Conservation (phyloP, 1,140 invertebrate species). For the Eurosta solidaginis region DNA sequence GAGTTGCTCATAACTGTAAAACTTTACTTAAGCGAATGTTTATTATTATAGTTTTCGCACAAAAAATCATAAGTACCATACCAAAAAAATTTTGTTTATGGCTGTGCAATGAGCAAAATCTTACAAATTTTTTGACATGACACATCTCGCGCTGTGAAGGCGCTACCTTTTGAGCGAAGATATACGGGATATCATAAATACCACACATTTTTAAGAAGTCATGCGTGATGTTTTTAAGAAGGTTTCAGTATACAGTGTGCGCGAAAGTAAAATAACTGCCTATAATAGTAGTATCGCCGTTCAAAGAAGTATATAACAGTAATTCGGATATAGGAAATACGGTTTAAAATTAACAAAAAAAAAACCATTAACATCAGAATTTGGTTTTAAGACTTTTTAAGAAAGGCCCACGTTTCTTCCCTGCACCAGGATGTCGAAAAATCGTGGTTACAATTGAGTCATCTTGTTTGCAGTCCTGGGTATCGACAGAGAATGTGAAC, state of each 20-base stretch:
- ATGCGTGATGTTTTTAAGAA: neutral
- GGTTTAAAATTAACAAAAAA: too few relatives aligned
- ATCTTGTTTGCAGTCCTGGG: too few relatives aligned
- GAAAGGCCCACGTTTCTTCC: too few relatives aligned
- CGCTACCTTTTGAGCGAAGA: neutral
- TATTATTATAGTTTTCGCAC: neutral
- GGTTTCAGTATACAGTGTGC: neutral
- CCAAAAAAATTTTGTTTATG: neutral
- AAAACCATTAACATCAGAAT: too few relatives aligned
- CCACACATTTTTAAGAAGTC: neutral
- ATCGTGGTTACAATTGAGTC: too few relatives aligned
- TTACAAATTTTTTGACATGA: constrained; percentile 18
- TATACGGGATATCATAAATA: neutral
- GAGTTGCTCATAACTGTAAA: neutral
- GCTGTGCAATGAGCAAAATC: constrained; percentile 23
- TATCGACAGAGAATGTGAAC: too few relatives aligned
- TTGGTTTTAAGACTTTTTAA: too few relatives aligned
- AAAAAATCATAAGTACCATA: neutral
- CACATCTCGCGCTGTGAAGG: neutral
- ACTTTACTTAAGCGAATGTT: neutral
- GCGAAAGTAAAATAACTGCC: too few relatives aligned
- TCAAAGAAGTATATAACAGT: too few relatives aligned
- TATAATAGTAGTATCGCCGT: too few relatives aligned
- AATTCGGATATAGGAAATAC: too few relatives aligned
- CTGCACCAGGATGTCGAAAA: too few relatives aligned